These are phyloP conservation scores for Amphiprion percula DNA, from an alignment of 2,113 vertebrate species.

Conservation along the genomic window DNA sequence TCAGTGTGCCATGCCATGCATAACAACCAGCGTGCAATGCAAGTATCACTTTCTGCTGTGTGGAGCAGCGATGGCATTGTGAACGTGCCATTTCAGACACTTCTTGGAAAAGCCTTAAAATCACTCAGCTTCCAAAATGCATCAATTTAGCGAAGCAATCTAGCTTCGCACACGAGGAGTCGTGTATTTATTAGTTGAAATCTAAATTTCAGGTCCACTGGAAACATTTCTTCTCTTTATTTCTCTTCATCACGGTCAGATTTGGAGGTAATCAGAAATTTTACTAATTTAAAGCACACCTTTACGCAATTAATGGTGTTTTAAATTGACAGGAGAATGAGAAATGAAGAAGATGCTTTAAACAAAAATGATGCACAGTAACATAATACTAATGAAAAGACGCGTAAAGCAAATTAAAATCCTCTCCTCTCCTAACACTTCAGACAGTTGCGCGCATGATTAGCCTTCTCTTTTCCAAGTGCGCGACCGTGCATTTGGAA, in stretches of 20 bases:
- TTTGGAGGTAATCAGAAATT: constrained; percentile 22
- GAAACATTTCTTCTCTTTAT: neutral
- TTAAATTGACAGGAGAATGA: neutral
- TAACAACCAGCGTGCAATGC: constrained; percentile 59
- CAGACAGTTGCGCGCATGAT: neutral
- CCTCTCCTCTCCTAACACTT: neutral
- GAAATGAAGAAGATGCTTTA: constrained; percentile 12
- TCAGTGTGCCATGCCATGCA: constrained; percentile 70
- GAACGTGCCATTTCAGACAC: constrained; percentile 21
- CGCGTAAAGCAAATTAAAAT: no score
- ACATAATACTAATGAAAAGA: no score
- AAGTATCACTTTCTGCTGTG: constrained; percentile 58
- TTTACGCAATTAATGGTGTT: neutral
- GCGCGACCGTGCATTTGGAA: neutral
- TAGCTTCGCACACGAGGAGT: constrained; percentile 28
- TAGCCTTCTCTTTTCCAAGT: no score
- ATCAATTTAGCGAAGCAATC: constrained; percentile 34
- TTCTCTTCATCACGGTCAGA: constrained; percentile 1
- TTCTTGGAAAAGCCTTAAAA: constrained; percentile 18
- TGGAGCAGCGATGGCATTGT: constrained; percentile 27
- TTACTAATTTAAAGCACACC: constrained; percentile 3
- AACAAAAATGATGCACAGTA: constrained; percentile 1
- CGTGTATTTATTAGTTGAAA: constrained; percentile 6
- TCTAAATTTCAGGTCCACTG: constrained; percentile 28
- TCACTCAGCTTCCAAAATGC: constrained; percentile 33